These are phyloP conservation scores for Erythrolamprus reginae DNA, from an alignment of 2,113 vertebrate genomes.

Conservation along the genomic window DNA sequence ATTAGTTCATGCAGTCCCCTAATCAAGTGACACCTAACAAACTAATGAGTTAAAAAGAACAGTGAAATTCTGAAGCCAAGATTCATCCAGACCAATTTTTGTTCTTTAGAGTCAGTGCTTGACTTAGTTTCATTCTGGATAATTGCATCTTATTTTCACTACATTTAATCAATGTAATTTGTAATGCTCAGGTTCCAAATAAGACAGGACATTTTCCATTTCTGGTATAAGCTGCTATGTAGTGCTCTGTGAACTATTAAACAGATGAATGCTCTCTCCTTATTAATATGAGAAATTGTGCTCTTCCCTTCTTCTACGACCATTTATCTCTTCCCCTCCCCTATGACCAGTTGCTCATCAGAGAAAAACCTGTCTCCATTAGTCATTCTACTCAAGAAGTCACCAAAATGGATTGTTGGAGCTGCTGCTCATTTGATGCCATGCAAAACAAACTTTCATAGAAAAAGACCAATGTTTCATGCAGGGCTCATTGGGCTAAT, in stretches of 20 bases:
- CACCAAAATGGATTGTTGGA: neutral
- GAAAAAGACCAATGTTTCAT: neutral
- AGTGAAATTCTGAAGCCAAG: neutral
- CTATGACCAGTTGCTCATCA: neutral
- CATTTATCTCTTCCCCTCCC: neutral
- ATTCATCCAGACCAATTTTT: neutral
- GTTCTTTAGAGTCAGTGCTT: neutral
- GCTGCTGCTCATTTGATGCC: neutral
- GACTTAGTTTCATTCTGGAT: neutral
- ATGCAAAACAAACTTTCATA: conserved; percentile 7
- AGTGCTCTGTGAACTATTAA: neutral
- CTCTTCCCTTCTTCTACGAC: neutral
- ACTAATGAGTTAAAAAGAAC: neutral
- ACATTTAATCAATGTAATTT: conserved; percentile 18
- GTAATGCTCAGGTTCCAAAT: neutral
- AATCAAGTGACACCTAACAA: neutral
- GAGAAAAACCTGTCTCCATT: neutral
- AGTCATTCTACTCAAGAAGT: conserved; percentile 17
- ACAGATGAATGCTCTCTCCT: neutral
- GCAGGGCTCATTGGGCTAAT: neutral
- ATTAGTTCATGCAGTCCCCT: neutral
- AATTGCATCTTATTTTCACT: neutral
- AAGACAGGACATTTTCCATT: neutral
- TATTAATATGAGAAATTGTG: neutral
- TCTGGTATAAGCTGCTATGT: neutral